Percentiles rank a stretch among this genome's conserved stretches.
These are phyloP conservation scores for Heliocidaris tuberculata DNA, from an alignment of 35 echinoderm and acorn worm genomes.

Conservation along the genomic window DNA sequence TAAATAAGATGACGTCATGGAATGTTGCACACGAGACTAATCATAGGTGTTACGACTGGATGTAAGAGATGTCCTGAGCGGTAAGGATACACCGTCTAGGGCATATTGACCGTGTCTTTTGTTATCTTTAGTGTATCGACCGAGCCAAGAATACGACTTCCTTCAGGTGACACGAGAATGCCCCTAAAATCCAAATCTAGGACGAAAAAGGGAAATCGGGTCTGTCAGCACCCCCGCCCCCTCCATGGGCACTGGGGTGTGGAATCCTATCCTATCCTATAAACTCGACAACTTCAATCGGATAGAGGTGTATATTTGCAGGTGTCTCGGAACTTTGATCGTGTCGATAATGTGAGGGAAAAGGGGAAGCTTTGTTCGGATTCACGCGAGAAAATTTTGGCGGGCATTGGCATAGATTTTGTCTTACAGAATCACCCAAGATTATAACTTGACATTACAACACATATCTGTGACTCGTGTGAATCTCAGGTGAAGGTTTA, in stretches of 20 bases:
- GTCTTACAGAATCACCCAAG: background rate
- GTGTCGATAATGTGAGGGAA: background rate
- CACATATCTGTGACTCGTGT: background rate
- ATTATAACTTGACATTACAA: background rate
- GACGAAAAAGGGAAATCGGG: background rate
- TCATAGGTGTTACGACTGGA: background rate
- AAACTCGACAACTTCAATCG: background rate
- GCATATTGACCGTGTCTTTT: conserved; percentile 7
- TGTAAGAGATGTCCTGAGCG: background rate
- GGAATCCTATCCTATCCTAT: background rate
- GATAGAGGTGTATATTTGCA: conserved; percentile 4
- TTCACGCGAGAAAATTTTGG: background rate
- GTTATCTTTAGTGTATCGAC: conserved; percentile 17
- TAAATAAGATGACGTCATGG: background rate
- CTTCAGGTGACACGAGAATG: background rate
- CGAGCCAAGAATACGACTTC: conserved; percentile 8
- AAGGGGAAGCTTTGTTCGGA: background rate
- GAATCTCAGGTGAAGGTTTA: background rate
- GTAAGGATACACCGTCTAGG: background rate
- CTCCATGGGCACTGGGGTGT: background rate
- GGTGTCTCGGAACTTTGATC: background rate
- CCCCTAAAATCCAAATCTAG: background rate
- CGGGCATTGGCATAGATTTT: background rate
- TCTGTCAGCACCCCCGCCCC: conserved; percentile 4
- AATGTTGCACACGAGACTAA: background rate